phyloP scores from a whole-genome alignment of 1,140 invertebrate species.

The Hycleus cichorii region DNA sequence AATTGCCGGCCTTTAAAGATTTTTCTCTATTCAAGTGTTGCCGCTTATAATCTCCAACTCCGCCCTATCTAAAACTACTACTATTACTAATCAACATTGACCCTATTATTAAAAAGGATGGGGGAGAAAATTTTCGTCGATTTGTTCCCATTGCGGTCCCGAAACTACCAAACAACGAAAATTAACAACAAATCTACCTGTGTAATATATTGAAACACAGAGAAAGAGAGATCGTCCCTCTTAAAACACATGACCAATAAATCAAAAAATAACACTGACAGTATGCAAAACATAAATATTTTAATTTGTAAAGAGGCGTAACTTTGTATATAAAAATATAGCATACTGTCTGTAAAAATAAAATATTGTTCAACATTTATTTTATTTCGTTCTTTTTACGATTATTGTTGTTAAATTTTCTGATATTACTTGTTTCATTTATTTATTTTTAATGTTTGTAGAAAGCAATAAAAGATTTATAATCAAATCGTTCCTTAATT shows the following conservation, averaged over 20 bases:
- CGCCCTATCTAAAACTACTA: no score
- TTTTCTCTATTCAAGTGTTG: no score
- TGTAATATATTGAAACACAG: background rate
- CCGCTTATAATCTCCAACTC: no score
- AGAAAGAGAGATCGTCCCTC: background rate
- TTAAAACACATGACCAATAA: background rate
- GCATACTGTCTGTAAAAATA: conserved; percentile 19
- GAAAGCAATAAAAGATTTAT: conserved; percentile 3
- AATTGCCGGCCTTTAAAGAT: no score
- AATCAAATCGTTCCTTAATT: conserved; percentile 18
- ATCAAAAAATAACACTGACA: background rate
- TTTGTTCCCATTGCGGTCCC: no score
- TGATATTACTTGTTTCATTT: no score
- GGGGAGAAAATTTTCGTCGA: no score
- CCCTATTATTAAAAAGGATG: no score
- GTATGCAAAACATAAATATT: conserved; percentile 18
- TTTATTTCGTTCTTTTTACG: no score
- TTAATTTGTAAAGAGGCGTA: conserved; percentile 21
- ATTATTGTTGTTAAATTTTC: no score
- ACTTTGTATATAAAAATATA: conserved; percentile 20
- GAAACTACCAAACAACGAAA: background rate
- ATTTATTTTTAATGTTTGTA: conserved; percentile 3
- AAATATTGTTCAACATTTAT: conserved; percentile 22
- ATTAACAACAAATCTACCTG: no score
- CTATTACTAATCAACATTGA: no score